phyloP scores from a whole-genome alignment of 2,888 invertebrate genomes.

The Dicycla oo region DNA sequence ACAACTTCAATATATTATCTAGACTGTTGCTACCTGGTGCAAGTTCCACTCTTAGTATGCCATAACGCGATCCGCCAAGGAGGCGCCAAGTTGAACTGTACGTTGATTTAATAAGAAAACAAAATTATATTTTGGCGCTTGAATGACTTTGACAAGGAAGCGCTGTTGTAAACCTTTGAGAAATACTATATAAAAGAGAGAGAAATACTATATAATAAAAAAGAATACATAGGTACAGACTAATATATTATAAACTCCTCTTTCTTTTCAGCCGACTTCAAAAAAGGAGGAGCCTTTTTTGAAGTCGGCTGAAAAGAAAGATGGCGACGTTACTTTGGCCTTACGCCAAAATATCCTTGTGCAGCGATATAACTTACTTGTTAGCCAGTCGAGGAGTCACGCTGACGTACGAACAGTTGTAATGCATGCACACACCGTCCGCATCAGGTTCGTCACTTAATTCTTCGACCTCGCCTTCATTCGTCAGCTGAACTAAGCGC shows the following conservation, averaged over 20 bases:
- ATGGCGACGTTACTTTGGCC: background rate
- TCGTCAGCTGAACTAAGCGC: conserved; percentile 80
- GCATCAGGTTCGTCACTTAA: conserved; percentile 77
- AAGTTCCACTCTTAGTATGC: background rate
- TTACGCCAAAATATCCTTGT: background rate
- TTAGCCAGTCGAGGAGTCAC: conserved; percentile 84
- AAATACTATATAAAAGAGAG: no score
- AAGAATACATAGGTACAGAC: no score
- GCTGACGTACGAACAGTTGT: conserved; percentile 86
- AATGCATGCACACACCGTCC: conserved; percentile 83
- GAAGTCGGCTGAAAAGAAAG: background rate
- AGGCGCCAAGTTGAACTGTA: background rate
- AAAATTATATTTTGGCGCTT: background rate
- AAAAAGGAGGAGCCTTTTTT: no score
- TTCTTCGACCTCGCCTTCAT: conserved; percentile 83
- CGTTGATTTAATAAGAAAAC: background rate
- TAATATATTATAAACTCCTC: no score
- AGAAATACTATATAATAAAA: no score
- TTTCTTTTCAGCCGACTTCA: no score
- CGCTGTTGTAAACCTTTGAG: no score
- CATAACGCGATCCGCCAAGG: background rate
- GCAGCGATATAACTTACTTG: conserved; percentile 73
- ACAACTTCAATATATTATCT: background rate
- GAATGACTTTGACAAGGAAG: no score
- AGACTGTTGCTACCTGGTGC: background rate